Evolutionary conservation across 2,797 vertebrate species (phyloP).

Genomic region (Anas bahamensis): DNA sequence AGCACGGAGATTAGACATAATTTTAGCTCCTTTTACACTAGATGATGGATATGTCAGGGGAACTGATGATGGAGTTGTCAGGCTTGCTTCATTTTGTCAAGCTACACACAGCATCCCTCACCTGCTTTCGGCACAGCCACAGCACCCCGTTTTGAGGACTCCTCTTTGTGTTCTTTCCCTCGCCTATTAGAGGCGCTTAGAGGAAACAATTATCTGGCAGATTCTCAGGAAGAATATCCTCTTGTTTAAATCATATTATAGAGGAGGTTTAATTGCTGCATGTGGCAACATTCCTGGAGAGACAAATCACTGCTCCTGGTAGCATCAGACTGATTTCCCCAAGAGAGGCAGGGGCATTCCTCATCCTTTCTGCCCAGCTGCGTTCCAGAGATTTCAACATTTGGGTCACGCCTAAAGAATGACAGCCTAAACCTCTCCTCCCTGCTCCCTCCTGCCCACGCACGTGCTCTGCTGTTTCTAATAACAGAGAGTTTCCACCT

Average conservation of each 20-base stretch:
- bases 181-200: not conserved
- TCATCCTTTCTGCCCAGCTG: not conserved
- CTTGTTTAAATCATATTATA: not conserved
- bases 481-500: not conserved
- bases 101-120: not conserved
- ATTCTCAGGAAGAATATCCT: not conserved
- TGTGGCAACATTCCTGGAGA: slow-evolving; percentile 54
- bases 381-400: slow-evolving; percentile 10
- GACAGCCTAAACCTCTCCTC: not conserved
- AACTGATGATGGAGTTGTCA: not conserved
- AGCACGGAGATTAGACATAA: not conserved
- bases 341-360: not conserved
- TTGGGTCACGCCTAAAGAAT: slow-evolving; percentile 14
- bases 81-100: not conserved
- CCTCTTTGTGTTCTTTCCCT: not conserved
- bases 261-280: slow-evolving; percentile 48
- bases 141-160: not conserved
- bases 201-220: slow-evolving; percentile 4
- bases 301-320: slow-evolving; percentile 37
- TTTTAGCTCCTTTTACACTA: not conserved
- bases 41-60: not conserved
- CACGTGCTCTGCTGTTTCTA: not conserved
- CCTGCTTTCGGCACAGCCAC: not conserved
- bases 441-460: slow-evolving; percentile 2
- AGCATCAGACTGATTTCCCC: not conserved